Conservation (phyloP, 2,888 invertebrate genomes). For the Notodonta ziczac region DNA sequence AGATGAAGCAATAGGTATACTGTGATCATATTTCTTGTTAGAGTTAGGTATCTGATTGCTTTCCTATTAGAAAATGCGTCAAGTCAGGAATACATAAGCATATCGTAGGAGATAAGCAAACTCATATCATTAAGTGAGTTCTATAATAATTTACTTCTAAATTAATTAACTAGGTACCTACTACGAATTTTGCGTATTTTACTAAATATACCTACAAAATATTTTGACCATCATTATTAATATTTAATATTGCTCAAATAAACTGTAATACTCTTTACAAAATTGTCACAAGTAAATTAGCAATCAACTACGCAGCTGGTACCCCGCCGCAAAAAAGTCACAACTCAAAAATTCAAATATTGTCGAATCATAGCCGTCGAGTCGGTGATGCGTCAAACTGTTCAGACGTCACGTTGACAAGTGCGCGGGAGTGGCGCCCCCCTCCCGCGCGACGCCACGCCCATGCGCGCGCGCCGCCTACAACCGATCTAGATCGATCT, state of each 20-base stretch:
- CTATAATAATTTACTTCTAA: too few species aligned
- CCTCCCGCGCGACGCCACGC: slow-evolving; percentile 60
- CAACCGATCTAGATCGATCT: slow-evolving; percentile 74
- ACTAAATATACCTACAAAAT: too few species aligned
- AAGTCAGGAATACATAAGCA: too few species aligned
- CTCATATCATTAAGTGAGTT: too few species aligned
- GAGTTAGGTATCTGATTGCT: too few species aligned
- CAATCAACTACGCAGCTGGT: background rate
- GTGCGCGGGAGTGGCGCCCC: slow-evolving; percentile 69
- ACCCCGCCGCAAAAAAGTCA: slow-evolving; percentile 11
- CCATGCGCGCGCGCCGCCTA: slow-evolving; percentile 68
- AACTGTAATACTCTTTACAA: background rate
- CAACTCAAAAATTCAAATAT: slow-evolving; percentile 31
- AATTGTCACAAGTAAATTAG: background rate
- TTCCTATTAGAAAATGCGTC: too few species aligned
- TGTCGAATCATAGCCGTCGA: slow-evolving; percentile 36
- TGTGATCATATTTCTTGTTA: too few species aligned
- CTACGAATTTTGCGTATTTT: too few species aligned
- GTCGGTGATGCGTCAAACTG: slow-evolving; percentile 52
- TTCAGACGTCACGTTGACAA: slow-evolving; percentile 64
- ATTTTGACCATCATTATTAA: background rate
- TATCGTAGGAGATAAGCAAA: too few species aligned
- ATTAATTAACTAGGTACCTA: too few species aligned
- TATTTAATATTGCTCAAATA: too few species aligned
- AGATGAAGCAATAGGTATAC: too few species aligned